Conservation (phyloP, 2,113 vertebrate species). For the pig (Sus scrofa) region T2T-Sscrofa CM000818.6:104796501-104797000, state of each 20-base stretch:
- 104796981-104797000: neutral
- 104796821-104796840: neutral
- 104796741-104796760: neutral
- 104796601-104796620: neutral
- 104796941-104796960: neutral
- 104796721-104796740: neutral
- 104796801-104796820: neutral
- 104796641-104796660: slow-evolving; percentile 41
- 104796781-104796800: neutral
- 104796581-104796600: neutral
- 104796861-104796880: slow-evolving; percentile 28
- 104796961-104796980: neutral
- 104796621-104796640: slow-evolving; percentile 46
- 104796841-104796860: neutral
- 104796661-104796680: neutral
- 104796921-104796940: slow-evolving; percentile 36
- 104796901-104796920: neutral
- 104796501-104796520: neutral
- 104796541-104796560: neutral
- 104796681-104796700: neutral
- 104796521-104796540: neutral
- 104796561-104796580: neutral
- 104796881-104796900: neutral
- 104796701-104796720: slow-evolving; percentile 25
- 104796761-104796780: neutral